Evolutionary conservation across 2,113 vertebrate genomes (phyloP).

Genomic region (Paramisgurnus dabryanus): DNA sequence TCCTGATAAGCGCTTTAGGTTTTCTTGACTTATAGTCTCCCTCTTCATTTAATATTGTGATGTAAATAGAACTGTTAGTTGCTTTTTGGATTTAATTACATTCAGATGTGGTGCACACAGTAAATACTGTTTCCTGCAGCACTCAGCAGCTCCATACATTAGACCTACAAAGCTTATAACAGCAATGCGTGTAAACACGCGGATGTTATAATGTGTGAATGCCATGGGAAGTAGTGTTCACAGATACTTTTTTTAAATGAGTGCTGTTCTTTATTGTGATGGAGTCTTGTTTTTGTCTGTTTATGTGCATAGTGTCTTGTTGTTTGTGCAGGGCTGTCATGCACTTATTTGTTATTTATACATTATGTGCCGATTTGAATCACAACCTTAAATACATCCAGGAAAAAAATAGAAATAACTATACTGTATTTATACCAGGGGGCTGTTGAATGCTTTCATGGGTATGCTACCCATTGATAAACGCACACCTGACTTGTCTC

Average conservation of each 20-base stretch:
- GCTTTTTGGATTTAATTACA: slow-evolving; percentile 72
- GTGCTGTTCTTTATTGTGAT: not conserved
- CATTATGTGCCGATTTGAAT: not conserved
- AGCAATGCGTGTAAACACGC: slow-evolving; percentile 16
- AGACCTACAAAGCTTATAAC: not conserved
- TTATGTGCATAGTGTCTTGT: not conserved
- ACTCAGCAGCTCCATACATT: not conserved
- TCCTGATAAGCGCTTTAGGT: slow-evolving; percentile 59
- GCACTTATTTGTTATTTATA: not conserved
- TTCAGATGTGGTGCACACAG: slow-evolving; percentile 67
- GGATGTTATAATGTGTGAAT: slow-evolving; percentile 24
- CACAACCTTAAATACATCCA: not conserved
- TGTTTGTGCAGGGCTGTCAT: not conserved
- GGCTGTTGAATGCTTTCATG: too few relatives aligned
- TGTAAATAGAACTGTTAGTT: slow-evolving; percentile 62
- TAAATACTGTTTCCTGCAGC: slow-evolving; percentile 68
- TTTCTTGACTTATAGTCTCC: slow-evolving; percentile 59
- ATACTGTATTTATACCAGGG: too few relatives aligned
- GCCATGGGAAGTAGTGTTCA: slow-evolving; percentile 30
- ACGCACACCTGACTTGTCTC: too few relatives aligned
- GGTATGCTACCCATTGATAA: too few relatives aligned
- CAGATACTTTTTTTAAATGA: slow-evolving; percentile 9
- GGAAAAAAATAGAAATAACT: too few relatives aligned
- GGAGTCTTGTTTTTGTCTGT: slow-evolving; percentile 19
- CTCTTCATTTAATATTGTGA: slow-evolving; percentile 57